A percentile compares a stretch with the other conserved stretches of the same genome.
Evolutionary conservation across 2,888 invertebrate genomes (phyloP).

Genomic region (Oscheius sp.): DNA sequence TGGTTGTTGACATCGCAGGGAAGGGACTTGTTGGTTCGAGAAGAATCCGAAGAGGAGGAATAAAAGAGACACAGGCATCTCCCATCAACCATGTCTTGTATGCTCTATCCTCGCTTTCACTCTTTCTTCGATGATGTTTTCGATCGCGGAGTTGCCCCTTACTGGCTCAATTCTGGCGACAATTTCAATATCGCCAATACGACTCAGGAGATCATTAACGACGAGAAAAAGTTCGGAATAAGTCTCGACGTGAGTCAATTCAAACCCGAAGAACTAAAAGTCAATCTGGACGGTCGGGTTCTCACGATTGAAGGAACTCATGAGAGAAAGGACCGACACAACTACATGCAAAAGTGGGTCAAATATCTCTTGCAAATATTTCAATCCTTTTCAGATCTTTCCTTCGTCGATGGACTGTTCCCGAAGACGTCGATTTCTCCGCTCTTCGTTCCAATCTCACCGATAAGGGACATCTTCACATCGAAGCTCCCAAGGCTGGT

Average conservation of each 20-base stretch:
- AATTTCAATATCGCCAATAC: constrained; percentile 2
- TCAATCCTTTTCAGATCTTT: constrained; percentile 36
- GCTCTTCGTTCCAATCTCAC: constrained; percentile 33
- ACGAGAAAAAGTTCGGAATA: constrained; percentile 38
- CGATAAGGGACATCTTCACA: constrained; percentile 35
- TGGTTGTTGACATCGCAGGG: neutral
- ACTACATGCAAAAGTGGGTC: constrained; percentile 35
- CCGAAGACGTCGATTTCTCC: constrained; percentile 40
- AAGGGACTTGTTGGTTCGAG: neutral
- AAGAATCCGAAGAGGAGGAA: neutral
- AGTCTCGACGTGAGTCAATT: constrained; percentile 40
- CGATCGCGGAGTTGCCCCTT: constrained; percentile 4
- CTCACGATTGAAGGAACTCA: constrained; percentile 45
- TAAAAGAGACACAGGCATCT: neutral
- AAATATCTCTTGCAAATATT: neutral
- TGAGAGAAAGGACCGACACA: constrained; percentile 26
- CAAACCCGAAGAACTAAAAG: constrained; percentile 49
- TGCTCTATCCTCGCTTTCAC: neutral
- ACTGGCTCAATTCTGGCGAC: constrained; percentile 19
- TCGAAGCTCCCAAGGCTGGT: constrained; percentile 39
- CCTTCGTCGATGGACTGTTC: constrained; percentile 40
- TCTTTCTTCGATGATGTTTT: neutral
- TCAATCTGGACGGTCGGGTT: constrained; percentile 41
- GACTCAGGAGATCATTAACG: constrained; percentile 32
- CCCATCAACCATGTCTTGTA: constrained; percentile 10